A percentile compares a stretch with the other conserved stretches of the same genome.
These are phyloP conservation scores for Ptycholaimellus sp. DNA, from an alignment of 2,888 invertebrate genomes.

Conservation along the genomic window DNA sequence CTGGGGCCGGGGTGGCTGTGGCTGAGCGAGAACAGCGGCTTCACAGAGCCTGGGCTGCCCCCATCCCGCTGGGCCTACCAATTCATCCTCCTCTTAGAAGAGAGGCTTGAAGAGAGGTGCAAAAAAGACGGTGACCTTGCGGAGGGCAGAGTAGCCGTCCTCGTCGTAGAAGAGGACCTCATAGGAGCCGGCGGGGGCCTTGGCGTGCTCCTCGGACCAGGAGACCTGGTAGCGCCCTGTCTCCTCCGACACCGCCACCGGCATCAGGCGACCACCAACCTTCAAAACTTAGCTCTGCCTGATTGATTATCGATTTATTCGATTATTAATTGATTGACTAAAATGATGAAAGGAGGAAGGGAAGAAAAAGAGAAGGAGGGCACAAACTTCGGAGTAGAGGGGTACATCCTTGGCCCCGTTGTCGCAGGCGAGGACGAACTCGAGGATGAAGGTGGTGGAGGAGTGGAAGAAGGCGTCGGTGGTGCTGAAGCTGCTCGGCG, in stretches of 20 bases:
- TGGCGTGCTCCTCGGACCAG: constrained; percentile 66
- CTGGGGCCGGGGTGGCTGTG: constrained; percentile 39
- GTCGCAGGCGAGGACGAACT: constrained; percentile 57
- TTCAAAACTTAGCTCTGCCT: too few relatives aligned
- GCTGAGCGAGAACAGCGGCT: constrained; percentile 45
- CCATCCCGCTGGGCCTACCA: constrained; percentile 33
- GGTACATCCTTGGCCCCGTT: constrained; percentile 32
- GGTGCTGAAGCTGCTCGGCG: constrained; percentile 62
- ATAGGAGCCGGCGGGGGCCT: constrained; percentile 54
- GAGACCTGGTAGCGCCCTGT: constrained; percentile 64
- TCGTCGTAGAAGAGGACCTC: constrained; percentile 62
- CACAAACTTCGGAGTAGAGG: constrained; percentile 17
- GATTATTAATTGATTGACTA: too few relatives aligned
- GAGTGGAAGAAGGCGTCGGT: constrained; percentile 71
- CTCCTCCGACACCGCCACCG: constrained; percentile 49
- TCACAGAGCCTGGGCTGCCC: constrained; percentile 42
- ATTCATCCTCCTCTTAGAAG: neutral
- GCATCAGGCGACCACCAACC: constrained; percentile 20
- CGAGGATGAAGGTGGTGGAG: constrained; percentile 65
- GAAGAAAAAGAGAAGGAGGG: neutral
- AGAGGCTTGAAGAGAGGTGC: neutral
- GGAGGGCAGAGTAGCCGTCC: constrained; percentile 61
- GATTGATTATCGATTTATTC: too few relatives aligned
- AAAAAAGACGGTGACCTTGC: constrained; percentile 37
- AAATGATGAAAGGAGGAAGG: neutral